These are phyloP conservation scores for Aurelia sp. DNA, from an alignment of 30 jellyfish, hydroid and myxozoan genomes.

Conservation along the genomic window DNA sequence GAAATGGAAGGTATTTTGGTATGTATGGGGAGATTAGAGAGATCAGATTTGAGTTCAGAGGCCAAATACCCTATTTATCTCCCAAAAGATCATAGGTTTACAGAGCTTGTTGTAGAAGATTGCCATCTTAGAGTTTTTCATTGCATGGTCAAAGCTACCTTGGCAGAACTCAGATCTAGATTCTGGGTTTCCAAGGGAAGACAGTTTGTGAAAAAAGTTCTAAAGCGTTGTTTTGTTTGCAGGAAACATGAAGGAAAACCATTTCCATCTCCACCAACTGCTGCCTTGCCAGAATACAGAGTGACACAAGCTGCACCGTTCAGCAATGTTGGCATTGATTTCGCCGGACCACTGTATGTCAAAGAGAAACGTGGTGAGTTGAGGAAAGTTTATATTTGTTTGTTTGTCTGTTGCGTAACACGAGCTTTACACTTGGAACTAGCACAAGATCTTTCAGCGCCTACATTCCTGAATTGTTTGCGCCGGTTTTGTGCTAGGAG, in stretches of 20 bases:
- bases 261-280: slow-evolving; percentile 29
- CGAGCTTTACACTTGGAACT: slow-evolving; percentile 55
- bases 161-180: slow-evolving; percentile 64
- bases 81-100: slow-evolving; percentile 44
- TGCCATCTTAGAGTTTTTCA: slow-evolving; percentile 54
- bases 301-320: slow-evolving; percentile 59
- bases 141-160: slow-evolving; percentile 38
- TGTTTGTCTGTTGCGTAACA: slow-evolving; percentile 42
- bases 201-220: slow-evolving; percentile 52
- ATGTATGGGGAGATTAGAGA: slow-evolving; percentile 46
- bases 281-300: slow-evolving; percentile 63
- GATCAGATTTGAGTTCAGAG: slow-evolving; percentile 45
- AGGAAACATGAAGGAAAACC: slow-evolving; percentile 7
- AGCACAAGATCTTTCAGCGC: slow-evolving; percentile 17
- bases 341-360: slow-evolving; percentile 61
- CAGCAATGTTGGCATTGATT: slow-evolving; percentile 31
- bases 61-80: slow-evolving; percentile 44
- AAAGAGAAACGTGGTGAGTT: slow-evolving; percentile 32
- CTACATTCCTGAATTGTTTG: slow-evolving; percentile 30
- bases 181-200: slow-evolving; percentile 67
- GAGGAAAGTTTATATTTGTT: slow-evolving; percentile 21
- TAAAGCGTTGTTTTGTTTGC: slow-evolving; percentile 27
- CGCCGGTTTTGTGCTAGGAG: slow-evolving; percentile 65
- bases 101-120: slow-evolving; percentile 26
- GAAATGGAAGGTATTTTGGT: slow-evolving; percentile 31